These are phyloP conservation scores for Leucozona laternaria DNA, from an alignment of 2,888 invertebrate species.

Conservation along the genomic window DNA sequence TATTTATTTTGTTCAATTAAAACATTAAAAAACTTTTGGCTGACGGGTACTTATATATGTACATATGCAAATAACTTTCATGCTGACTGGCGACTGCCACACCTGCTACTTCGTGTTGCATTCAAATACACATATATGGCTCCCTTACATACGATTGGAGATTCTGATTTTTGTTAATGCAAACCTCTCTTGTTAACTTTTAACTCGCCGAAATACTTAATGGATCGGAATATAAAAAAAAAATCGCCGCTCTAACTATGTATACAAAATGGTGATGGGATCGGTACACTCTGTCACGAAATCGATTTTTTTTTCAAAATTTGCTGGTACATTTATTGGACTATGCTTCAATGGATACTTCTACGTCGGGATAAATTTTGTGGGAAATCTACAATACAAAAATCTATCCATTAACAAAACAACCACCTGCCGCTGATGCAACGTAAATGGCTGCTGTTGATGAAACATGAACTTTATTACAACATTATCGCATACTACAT, in stretches of 20 bases:
- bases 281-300: conserved; percentile 50
- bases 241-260: conserved; percentile 35
- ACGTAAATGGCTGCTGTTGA: conserved; percentile 46
- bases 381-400: conserved; percentile 25
- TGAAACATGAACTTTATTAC: conserved; percentile 59
- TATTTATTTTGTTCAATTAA: conserved; percentile 55
- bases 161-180: conserved; percentile 40
- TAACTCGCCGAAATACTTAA: conserved; percentile 57
- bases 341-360: background rate
- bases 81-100: conserved; percentile 32
- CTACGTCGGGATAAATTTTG: background rate
- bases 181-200: conserved; percentile 51
- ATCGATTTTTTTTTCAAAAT: conserved; percentile 24
- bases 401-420: conserved; percentile 39
- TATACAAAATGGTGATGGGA: conserved; percentile 43
- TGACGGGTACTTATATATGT: conserved; percentile 20
- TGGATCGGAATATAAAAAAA: conserved; percentile 65
- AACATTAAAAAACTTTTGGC: conserved; percentile 49
- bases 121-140: conserved; percentile 35
- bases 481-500: conserved; percentile 38
- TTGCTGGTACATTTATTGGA: background rate
- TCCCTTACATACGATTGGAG: conserved; percentile 16
- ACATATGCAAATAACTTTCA: conserved; percentile 58
- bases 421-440: conserved; percentile 50
- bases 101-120: conserved; percentile 40